phyloP scores from a whole-genome alignment of 2,113 vertebrate genomes.

The Ptychochromis oligacanthus region DNA sequence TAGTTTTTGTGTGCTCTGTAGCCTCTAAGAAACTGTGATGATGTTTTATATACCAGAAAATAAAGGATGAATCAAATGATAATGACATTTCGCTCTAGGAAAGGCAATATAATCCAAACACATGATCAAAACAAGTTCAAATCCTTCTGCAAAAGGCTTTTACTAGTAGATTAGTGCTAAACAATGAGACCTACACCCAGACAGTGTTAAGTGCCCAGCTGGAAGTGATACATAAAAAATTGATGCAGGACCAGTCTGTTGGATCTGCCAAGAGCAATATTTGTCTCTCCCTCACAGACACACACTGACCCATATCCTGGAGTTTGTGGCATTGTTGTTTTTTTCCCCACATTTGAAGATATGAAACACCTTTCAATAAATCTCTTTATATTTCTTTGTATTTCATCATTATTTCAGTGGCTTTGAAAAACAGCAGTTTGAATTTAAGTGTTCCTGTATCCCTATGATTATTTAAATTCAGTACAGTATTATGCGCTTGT shows the following conservation, averaged over 20 bases:
- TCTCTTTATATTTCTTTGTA: too few species aligned
- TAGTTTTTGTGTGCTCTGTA: neutral
- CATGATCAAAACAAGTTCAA: neutral
- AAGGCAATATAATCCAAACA: neutral
- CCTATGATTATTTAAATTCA: neutral
- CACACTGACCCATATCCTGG: constrained; percentile 32
- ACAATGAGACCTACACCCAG: constrained; percentile 7
- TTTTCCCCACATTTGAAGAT: neutral
- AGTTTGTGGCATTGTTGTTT: neutral
- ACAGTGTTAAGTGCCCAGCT: constrained; percentile 13
- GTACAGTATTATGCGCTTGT: neutral
- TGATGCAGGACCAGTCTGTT: constrained; percentile 8
- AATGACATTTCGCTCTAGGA: neutral
- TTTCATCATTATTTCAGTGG: neutral
- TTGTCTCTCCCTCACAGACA: neutral
- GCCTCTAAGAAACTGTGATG: neutral
- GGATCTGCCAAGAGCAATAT: constrained; percentile 30
- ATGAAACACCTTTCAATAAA: too few species aligned
- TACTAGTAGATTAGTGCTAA: neutral
- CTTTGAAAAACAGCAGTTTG: neutral
- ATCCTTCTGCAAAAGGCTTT: neutral
- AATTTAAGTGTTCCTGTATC: neutral
- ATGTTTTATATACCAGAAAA: neutral
- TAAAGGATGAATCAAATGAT: neutral
- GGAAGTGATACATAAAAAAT: constrained; percentile 42